These are phyloP conservation scores for Neomonachus schauinslandi DNA, from an alignment of 2,113 vertebrate genomes.

Conservation along the genomic window DNA sequence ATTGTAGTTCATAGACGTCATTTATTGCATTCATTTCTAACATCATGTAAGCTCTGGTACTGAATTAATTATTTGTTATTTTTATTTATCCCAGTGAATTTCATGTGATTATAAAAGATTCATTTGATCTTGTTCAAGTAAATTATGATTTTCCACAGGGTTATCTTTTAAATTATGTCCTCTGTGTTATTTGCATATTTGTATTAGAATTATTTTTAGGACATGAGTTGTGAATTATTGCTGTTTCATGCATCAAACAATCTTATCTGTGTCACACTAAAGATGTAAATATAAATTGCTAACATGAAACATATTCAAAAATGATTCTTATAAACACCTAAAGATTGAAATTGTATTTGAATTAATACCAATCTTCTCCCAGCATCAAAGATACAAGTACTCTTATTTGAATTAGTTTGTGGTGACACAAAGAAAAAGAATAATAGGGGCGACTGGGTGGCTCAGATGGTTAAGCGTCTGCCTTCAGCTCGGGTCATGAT, in stretches of 20 bases:
- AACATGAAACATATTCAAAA: conserved; percentile 60
- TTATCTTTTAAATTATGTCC: conserved; percentile 73
- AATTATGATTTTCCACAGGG: conserved; percentile 75
- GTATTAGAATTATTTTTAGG: conserved; percentile 73
- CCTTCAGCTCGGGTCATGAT: too few relatives aligned
- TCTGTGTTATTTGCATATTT: conserved; percentile 70
- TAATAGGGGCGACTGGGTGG: too few relatives aligned
- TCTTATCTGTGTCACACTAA: conserved; percentile 58
- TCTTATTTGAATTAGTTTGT: conserved; percentile 42
- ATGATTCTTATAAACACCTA: conserved; percentile 58
- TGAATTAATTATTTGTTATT: conserved; percentile 72
- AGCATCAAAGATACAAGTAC: conserved; percentile 6
- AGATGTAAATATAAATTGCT: conserved; percentile 70
- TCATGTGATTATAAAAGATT: conserved; percentile 70
- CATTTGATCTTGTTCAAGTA: conserved; percentile 73
- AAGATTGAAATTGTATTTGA: conserved; percentile 70
- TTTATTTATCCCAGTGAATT: conserved; percentile 63
- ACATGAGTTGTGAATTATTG: conserved; percentile 68
- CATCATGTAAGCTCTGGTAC: conserved; percentile 22
- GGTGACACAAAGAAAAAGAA: conserved; percentile 4
- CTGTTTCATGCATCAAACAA: conserved; percentile 75
- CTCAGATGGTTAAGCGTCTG: too few relatives aligned
- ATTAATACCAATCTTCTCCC: conserved; percentile 41
- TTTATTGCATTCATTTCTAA: conserved; percentile 56
- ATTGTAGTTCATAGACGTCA: neutral